These are phyloP conservation scores for Sinocyclocheilus rhinocerous DNA, from an alignment of 2,113 vertebrate species.

Conservation along the genomic window DNA sequence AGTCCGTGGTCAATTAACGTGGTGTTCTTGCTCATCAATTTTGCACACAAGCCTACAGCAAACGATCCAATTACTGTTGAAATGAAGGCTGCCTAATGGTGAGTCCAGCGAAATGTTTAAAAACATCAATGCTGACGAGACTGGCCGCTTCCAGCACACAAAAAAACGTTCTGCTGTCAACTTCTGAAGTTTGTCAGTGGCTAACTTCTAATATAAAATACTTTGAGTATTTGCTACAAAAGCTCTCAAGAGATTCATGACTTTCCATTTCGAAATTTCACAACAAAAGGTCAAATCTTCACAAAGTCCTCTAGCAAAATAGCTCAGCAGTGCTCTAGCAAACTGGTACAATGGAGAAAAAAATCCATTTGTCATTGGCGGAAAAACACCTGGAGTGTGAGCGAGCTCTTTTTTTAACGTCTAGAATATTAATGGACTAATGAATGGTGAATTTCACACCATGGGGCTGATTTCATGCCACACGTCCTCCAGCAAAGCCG, in stretches of 20 bases:
- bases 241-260: background rate
- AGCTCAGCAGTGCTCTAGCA: background rate
- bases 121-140: background rate
- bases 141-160: background rate
- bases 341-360: background rate
- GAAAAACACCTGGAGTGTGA: slow-evolving; percentile 28
- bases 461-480: slow-evolving; percentile 22
- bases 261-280: background rate
- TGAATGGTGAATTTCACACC: slow-evolving; percentile 19
- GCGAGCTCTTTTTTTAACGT: background rate
- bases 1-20: background rate
- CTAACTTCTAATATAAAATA: background rate
- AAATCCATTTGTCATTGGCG: slow-evolving; percentile 19
- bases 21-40: background rate
- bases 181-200: slow-evolving; percentile 10
- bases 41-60: background rate
- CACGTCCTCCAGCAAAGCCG: slow-evolving; percentile 1
- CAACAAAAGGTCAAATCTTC: slow-evolving; percentile 24
- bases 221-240: background rate
- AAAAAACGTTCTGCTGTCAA: background rate
- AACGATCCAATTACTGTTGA: slow-evolving; percentile 12
- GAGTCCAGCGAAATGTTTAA: background rate
- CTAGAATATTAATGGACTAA: slow-evolving; percentile 33
- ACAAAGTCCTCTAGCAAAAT: slow-evolving; percentile 16
- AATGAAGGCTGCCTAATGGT: slow-evolving; percentile 2